Base-by-base conservation (phyloP, 2,797 vertebrate genomes). In the Leptodactylus fallax region DNA sequence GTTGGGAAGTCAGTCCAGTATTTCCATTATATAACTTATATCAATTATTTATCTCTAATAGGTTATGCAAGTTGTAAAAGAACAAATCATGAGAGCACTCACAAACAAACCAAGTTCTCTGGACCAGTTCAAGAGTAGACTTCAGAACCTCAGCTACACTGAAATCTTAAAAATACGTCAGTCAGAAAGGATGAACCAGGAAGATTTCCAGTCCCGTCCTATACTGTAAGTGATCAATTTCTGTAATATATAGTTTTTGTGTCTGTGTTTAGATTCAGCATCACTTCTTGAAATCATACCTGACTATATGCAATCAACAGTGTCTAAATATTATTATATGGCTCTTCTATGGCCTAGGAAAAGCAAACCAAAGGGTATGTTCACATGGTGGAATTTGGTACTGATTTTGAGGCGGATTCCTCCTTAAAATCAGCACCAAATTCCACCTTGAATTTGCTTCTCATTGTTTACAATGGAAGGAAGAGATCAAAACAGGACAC, bases 11-110 rank as follows among this genome's bases (percentile, higher is more conserved):
- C 36, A 36, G 36, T 36, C 36, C 60, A 23, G 5, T 61, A 49
- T n/a, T 88, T 51, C 51, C 81, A 74, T 3, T 88, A 36, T 36
- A 36, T 36, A 36, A 93, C 90, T n/a, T n/a, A 51, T n/a, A 51
- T 8, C 47, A 53, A 51, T 53, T 53, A 14, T 91, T 88, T 13
- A 27, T 82, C 19, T 86, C 19, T n/a, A 12, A 4, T 93, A 99
- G 98, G 98, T 99, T 91, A 99, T 99, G 98, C 98, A 99, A 95
- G 98, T 99, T 95, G 98, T 99, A 95, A 97, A 96, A 94, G 98
- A 99, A 95, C 98, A 99, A 96, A 98, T 99, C 95, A 98, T 98
- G 96, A 97, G 98, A 95, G 97, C 98, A 0, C 96, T 99, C 90
- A 97, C 95, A 91, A 96, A 96, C 94, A 99, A 99, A 97, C 98